phyloP scores from a whole-genome alignment of 2,113 vertebrate genomes.

The Alligator sinensis region DNA sequence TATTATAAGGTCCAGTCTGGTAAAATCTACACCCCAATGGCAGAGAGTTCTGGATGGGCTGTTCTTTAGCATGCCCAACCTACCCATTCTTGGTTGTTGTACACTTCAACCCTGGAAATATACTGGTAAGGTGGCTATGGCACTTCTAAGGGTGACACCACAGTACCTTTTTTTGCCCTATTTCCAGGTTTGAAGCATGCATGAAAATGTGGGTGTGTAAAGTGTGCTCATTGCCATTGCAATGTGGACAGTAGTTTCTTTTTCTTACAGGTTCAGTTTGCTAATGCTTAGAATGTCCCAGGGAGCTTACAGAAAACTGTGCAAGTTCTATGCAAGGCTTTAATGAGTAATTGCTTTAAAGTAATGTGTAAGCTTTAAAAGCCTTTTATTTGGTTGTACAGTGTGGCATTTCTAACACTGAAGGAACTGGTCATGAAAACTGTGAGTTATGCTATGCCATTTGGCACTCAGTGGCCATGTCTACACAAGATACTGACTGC shows the following conservation, averaged over 20 bases:
- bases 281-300: neutral
- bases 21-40: neutral
- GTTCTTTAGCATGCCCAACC: too few relatives aligned
- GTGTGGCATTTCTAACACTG: too few relatives aligned
- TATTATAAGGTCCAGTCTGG: neutral
- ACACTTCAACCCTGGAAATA: too few relatives aligned
- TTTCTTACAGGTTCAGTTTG: neutral
- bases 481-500: too few relatives aligned
- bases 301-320: neutral
- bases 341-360: neutral
- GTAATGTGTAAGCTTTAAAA: neutral
- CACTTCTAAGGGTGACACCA: too few relatives aligned
- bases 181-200: too few relatives aligned
- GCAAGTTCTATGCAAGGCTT: neutral
- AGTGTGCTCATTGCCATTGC: neutral
- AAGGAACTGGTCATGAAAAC: neutral
- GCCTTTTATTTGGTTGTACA: neutral
- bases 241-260: too few relatives aligned
- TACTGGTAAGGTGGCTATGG: too few relatives aligned
- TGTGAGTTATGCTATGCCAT: neutral
- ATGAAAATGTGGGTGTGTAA: too few relatives aligned
- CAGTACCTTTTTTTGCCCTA: too few relatives aligned
- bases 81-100: too few relatives aligned
- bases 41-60: too few relatives aligned
- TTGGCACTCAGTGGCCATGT: neutral